Conservation (phyloP, 2,113 vertebrate genomes). For the Notothenia rossii region DNA sequence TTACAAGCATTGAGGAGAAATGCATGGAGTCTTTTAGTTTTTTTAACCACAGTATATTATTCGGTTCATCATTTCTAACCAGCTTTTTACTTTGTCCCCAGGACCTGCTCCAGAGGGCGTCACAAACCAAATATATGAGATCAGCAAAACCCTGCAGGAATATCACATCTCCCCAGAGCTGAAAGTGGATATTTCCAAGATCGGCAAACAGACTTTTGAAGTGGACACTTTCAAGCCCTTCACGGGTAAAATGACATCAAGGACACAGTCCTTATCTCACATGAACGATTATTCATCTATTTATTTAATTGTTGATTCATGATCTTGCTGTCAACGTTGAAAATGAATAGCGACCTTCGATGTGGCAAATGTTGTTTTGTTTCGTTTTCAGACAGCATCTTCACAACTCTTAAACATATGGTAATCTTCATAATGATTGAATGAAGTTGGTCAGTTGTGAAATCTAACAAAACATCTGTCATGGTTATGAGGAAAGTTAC, state of each 20-base stretch:
- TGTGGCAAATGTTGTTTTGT: background rate
- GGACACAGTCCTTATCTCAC: background rate
- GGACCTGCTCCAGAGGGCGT: slow-evolving; percentile 96
- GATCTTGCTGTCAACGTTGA: background rate
- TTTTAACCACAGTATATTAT: background rate
- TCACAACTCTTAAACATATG: background rate
- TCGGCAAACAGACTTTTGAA: slow-evolving; percentile 97
- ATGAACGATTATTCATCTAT: background rate
- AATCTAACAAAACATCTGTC: background rate
- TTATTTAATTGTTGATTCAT: background rate
- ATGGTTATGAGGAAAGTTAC: background rate
- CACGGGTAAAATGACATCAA: slow-evolving; percentile 83
- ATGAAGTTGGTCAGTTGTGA: background rate
- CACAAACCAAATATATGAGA: slow-evolving; percentile 96
- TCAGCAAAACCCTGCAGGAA: slow-evolving; percentile 96
- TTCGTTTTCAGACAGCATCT: background rate
- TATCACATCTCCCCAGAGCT: slow-evolving; percentile 96
- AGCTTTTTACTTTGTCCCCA: slow-evolving; percentile 55
- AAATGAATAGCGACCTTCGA: background rate
- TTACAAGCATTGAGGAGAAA: background rate
- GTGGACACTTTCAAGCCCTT: slow-evolving; percentile 96
- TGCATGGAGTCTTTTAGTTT: background rate
- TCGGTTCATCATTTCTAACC: background rate
- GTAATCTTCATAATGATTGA: background rate
- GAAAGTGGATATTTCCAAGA: slow-evolving; percentile 90